Percentiles rank a stretch among this genome's conserved stretches.
These are phyloP conservation scores for Masticophis lateralis DNA, from an alignment of 2,797 vertebrate species.

Conservation along the genomic window DNA sequence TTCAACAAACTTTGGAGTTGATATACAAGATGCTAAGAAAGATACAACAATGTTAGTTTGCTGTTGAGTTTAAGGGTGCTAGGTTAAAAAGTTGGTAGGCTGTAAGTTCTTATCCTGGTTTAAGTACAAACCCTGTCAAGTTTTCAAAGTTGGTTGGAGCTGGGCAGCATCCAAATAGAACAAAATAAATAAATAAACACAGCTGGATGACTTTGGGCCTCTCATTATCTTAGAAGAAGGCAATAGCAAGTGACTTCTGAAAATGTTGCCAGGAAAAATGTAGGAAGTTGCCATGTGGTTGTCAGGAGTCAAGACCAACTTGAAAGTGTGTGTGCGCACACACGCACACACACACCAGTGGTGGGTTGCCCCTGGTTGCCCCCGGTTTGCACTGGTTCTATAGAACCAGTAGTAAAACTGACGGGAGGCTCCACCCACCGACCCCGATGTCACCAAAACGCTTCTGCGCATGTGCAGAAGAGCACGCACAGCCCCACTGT, in stretches of 20 bases:
- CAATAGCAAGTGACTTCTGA: neutral
- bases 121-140: neutral
- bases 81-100: neutral
- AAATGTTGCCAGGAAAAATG: neutral
- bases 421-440: too few relatives aligned
- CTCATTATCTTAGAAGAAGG: neutral
- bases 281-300: neutral
- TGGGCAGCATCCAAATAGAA: neutral
- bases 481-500: too few relatives aligned
- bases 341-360: neutral
- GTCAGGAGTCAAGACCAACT: neutral
- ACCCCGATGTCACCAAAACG: too few relatives aligned
- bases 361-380: too few relatives aligned
- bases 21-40: neutral
- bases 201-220: neutral
- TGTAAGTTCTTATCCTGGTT: neutral
- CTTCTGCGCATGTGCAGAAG: too few relatives aligned
- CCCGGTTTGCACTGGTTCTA: too few relatives aligned
- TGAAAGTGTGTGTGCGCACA: neutral
- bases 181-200: neutral
- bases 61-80: neutral
- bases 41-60: neutral
- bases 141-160: neutral
- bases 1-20: constrained; percentile 1
- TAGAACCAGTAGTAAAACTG: too few relatives aligned